phyloP scores from a whole-genome alignment of 2,888 invertebrate species.

The Epicampocera succincta region DNA sequence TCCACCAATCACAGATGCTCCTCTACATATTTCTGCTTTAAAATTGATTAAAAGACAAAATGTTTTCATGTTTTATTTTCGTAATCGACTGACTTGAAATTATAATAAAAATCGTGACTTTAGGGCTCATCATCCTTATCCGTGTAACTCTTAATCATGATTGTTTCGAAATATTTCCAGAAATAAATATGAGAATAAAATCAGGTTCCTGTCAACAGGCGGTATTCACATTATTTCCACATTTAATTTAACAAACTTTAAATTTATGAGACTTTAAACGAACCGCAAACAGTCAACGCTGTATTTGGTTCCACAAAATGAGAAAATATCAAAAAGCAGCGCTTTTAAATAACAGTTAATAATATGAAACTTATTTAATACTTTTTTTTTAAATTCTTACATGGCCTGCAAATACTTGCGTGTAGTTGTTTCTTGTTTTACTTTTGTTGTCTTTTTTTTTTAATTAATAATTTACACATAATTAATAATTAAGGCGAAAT shows the following conservation, averaged over 20 bases:
- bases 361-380: neutral
- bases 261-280: conserved; percentile 77
- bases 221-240: conserved; percentile 79
- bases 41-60: too few relatives aligned
- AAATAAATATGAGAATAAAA: neutral
- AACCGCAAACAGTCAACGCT: conserved; percentile 60
- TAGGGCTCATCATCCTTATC: too few relatives aligned
- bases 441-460: conserved; percentile 32
- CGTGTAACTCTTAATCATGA: neutral
- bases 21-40: too few relatives aligned
- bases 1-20: too few relatives aligned
- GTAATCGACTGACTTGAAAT: too few relatives aligned
- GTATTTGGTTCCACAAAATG: conserved; percentile 26
- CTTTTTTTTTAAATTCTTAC: conserved; percentile 19
- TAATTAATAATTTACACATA: conserved; percentile 67
- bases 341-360: neutral
- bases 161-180: neutral
- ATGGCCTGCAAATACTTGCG: conserved; percentile 7
- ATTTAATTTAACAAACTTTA: conserved; percentile 76
- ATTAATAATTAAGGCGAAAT: conserved; percentile 67
- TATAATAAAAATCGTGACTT: too few relatives aligned
- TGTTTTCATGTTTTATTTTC: too few relatives aligned
- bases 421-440: neutral
- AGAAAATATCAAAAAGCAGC: neutral
- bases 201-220: conserved; percentile 61